Conservation (phyloP, 2,888 invertebrate species). For the Phalangium opilio region DNA sequence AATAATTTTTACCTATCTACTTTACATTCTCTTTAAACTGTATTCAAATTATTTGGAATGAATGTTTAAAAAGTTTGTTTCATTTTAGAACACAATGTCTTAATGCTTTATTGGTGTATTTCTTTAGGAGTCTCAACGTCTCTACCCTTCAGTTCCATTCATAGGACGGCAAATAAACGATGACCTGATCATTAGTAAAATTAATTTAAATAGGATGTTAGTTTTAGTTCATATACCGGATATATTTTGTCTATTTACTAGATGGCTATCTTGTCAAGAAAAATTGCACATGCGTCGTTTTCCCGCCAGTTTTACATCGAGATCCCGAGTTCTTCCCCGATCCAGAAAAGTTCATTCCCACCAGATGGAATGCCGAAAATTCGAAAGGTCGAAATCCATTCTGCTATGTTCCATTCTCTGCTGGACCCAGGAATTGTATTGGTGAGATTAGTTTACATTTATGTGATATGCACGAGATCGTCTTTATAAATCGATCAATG, state of each 20-base stretch:
- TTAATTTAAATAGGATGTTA: too few species aligned
- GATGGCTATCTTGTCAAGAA: slow-evolving; percentile 19
- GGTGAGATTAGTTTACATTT: too few species aligned
- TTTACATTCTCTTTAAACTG: too few species aligned
- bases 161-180: slow-evolving; percentile 11
- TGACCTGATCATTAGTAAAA: slow-evolving; percentile 11
- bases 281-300: slow-evolving; percentile 19
- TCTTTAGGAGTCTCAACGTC: slow-evolving; percentile 12
- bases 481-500: too few species aligned
- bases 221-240: too few species aligned
- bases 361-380: slow-evolving; percentile 27
- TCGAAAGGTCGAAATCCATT: slow-evolving; percentile 25
- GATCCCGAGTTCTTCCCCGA: slow-evolving; percentile 26
- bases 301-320: slow-evolving; percentile 23
- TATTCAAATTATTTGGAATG: too few species aligned
- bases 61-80: too few species aligned
- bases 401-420: slow-evolving; percentile 31
- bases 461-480: too few species aligned
- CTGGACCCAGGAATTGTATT: slow-evolving; percentile 30
- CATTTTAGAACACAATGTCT: too few species aligned
- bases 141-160: slow-evolving; percentile 15
- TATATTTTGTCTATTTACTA: neutral
- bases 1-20: too few species aligned
- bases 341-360: slow-evolving; percentile 29
- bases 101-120: too few species aligned